Evolutionary conservation across 1,140 invertebrate genomes (phyloP).

Genomic region (Drosophila bocki): DNA sequence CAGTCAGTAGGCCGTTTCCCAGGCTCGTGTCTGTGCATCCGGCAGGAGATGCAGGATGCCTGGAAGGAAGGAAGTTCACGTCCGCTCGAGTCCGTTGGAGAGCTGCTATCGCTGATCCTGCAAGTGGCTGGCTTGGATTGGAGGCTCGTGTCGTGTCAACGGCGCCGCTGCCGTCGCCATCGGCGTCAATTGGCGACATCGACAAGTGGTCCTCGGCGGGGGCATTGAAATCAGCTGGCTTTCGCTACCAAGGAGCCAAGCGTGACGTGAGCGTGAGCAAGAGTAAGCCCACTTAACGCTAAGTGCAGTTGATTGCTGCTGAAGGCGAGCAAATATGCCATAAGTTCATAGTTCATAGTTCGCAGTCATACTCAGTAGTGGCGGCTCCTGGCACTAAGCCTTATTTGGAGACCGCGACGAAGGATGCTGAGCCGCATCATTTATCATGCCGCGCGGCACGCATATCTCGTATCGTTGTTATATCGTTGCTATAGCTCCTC

Average conservation of each 20-base stretch:
- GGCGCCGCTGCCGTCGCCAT: conserved; percentile 5
- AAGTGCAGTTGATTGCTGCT: conserved; percentile 67
- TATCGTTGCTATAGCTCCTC: conserved; percentile 33
- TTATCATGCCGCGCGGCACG: conserved; percentile 53
- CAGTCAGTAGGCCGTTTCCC: conserved; percentile 13
- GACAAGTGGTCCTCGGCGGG: conserved; percentile 36
- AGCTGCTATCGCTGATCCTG: conserved; percentile 45
- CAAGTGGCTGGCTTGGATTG: conserved; percentile 36
- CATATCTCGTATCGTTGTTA: conserved; percentile 33
- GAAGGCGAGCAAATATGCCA: conserved; percentile 57
- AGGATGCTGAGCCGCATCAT: conserved; percentile 53
- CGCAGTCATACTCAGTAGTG: conserved; percentile 13
- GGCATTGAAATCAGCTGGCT: conserved; percentile 54
- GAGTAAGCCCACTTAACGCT: conserved; percentile 48
- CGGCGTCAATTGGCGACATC: conserved; percentile 19
- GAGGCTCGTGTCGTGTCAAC: conserved; percentile 42
- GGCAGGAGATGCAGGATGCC: conserved; percentile 22
- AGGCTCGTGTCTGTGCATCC: conserved; percentile 30
- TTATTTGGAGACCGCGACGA: conserved; percentile 47
- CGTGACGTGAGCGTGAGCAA: conserved; percentile 4
- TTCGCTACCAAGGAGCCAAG: background rate
- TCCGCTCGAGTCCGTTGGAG: conserved; percentile 10
- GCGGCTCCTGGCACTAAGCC: conserved; percentile 43
- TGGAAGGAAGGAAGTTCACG: conserved; percentile 35
- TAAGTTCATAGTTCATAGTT: conserved; percentile 56